Evolutionary conservation across 2,797 vertebrate genomes (phyloP).

Genomic region (Spatula clypeata): DNA sequence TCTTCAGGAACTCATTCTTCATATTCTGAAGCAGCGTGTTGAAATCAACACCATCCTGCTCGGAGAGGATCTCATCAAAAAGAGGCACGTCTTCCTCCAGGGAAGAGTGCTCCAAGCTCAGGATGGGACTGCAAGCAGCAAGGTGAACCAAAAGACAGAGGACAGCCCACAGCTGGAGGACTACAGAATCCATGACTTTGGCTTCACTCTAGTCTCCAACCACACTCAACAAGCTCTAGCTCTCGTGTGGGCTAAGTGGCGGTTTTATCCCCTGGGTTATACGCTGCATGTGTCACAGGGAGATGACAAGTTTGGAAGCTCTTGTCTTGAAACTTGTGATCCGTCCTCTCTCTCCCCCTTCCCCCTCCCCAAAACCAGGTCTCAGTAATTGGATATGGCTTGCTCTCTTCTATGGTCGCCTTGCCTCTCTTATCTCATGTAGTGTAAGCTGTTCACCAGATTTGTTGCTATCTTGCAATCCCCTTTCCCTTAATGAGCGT

Average conservation of each 20-base stretch:
- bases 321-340: conserved; percentile 82
- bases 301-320: conserved; percentile 87
- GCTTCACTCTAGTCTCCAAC: conserved; percentile 44
- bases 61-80: conserved; percentile 89
- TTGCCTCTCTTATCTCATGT: conserved; percentile 93
- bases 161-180: conserved; percentile 80
- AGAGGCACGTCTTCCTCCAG: conserved; percentile 89
- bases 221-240: conserved; percentile 70
- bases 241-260: conserved; percentile 72
- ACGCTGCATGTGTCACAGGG: conserved; percentile 83
- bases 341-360: conserved; percentile 75
- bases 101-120: conserved; percentile 86
- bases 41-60: conserved; percentile 91
- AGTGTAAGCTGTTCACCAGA: conserved; percentile 93
- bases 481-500: conserved; percentile 97
- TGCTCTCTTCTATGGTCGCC: conserved; percentile 87
- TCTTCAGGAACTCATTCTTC: conserved; percentile 93
- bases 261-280: conserved; percentile 82
- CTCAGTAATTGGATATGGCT: conserved; percentile 89
- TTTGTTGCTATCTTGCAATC: conserved; percentile 92
- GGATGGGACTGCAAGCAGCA: conserved; percentile 89
- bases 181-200: conserved; percentile 87
- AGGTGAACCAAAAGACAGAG: conserved; percentile 82
- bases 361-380: conserved; percentile 88
- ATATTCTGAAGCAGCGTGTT: conserved; percentile 91